Conservation (phyloP, 2,888 invertebrate species). For the Emmelina monodactyla region DNA sequence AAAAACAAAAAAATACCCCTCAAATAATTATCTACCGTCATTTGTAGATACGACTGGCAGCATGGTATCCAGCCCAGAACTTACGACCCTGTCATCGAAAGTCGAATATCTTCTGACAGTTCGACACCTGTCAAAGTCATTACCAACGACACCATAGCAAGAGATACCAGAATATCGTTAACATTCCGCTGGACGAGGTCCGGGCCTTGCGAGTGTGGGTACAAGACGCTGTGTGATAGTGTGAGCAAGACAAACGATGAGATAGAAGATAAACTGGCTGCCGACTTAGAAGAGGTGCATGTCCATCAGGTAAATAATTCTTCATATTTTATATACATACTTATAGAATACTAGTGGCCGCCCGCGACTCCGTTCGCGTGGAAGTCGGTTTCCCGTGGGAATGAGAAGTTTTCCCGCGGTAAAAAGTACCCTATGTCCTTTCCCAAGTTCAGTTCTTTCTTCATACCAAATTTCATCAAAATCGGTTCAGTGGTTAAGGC, state of each 20-base stretch:
- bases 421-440: too few species aligned
- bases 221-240: conserved; percentile 74
- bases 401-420: too few species aligned
- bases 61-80: conserved; percentile 88
- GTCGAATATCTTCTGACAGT: conserved; percentile 27
- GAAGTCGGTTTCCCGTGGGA: too few species aligned
- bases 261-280: conserved; percentile 60
- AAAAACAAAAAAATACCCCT: too few species aligned
- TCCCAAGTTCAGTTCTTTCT: too few species aligned
- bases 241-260: conserved; percentile 13
- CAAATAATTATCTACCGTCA: too few species aligned
- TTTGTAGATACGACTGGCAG: conserved; percentile 82
- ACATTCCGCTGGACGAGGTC: conserved; percentile 78
- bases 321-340: too few species aligned
- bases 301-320: conserved; percentile 76
- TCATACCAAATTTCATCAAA: too few species aligned
- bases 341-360: too few species aligned
- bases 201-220: conserved; percentile 70
- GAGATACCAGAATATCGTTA: conserved; percentile 74
- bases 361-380: too few species aligned
- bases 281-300: conserved; percentile 74
- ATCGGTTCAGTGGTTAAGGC: too few species aligned
- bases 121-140: conserved; percentile 24
- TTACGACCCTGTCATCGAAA: conserved; percentile 70
- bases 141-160: conserved; percentile 26